Conservation (phyloP, 2,797 vertebrate genomes). For the Pachyuromys duprasi region DNA sequence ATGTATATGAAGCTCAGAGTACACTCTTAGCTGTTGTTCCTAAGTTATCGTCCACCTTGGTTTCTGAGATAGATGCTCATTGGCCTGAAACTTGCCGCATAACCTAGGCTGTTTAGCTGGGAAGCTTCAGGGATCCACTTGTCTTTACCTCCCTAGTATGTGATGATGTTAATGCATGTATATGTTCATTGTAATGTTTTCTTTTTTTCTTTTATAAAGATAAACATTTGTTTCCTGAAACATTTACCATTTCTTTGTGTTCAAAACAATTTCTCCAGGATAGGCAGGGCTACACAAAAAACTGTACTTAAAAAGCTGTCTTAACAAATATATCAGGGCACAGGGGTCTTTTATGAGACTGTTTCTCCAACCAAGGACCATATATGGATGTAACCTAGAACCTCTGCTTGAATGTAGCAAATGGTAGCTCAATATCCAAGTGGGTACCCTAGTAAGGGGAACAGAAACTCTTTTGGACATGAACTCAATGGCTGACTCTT, state of each 20-base stretch:
- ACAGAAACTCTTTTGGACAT: no score
- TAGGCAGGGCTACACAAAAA: no score
- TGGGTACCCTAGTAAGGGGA: no score
- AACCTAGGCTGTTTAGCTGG: not conserved
- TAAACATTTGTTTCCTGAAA: not conserved
- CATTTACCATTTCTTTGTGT: not conserved
- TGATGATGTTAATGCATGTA: not conserved
- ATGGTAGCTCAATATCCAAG: no score
- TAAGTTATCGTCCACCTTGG: not conserved
- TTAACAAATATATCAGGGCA: no score
- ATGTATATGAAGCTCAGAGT: not conserved
- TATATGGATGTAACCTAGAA: no score
- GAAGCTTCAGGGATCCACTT: not conserved
- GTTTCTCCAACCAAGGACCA: no score
- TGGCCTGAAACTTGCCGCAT: not conserved
- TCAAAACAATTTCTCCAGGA: not conserved
- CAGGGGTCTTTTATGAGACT: no score
- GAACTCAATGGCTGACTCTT: no score
- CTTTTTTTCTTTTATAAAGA: not conserved
- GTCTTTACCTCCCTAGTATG: not conserved
- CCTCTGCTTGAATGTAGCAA: no score
- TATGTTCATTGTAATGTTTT: not conserved
- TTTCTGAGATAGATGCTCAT: not conserved
- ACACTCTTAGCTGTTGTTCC: not conserved
- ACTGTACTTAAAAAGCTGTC: no score